Evolutionary conservation across 2,797 vertebrate genomes (phyloP).

Genomic region (Morus bassanus): DNA sequence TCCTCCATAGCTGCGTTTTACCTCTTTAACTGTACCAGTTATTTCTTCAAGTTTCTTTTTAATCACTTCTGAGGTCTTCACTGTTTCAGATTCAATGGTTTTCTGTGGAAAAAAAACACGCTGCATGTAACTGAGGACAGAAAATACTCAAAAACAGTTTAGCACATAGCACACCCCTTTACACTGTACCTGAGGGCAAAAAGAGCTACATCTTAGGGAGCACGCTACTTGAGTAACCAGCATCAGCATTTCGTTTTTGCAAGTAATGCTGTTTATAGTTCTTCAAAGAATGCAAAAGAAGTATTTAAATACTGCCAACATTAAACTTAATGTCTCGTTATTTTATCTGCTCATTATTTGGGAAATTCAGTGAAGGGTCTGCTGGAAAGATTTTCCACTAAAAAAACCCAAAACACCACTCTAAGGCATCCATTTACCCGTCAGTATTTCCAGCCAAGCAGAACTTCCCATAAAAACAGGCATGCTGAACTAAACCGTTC

Average conservation of each 20-base stretch:
- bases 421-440: neutral
- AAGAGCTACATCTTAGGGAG: neutral
- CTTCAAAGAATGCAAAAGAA: neutral
- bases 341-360: neutral
- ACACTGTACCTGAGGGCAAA: neutral
- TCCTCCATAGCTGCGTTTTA: conserved; percentile 9
- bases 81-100: conserved; percentile 95
- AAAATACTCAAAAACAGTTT: neutral
- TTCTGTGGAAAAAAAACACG: conserved; percentile 73
- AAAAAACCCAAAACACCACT: neutral
- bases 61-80: conserved; percentile 89
- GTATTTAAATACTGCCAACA: neutral
- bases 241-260: neutral
- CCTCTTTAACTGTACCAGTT: conserved; percentile 91
- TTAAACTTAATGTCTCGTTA: neutral
- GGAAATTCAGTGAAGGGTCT: neutral
- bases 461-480: neutral
- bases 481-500: neutral
- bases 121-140: neutral
- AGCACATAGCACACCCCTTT: neutral
- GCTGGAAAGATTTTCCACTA: neutral
- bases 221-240: neutral
- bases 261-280: neutral
- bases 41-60: conserved; percentile 88
- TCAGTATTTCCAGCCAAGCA: neutral